These are phyloP conservation scores for Hemitrygon akajei DNA, from an alignment of 2,797 vertebrate genomes.

Conservation along the genomic window DNA sequence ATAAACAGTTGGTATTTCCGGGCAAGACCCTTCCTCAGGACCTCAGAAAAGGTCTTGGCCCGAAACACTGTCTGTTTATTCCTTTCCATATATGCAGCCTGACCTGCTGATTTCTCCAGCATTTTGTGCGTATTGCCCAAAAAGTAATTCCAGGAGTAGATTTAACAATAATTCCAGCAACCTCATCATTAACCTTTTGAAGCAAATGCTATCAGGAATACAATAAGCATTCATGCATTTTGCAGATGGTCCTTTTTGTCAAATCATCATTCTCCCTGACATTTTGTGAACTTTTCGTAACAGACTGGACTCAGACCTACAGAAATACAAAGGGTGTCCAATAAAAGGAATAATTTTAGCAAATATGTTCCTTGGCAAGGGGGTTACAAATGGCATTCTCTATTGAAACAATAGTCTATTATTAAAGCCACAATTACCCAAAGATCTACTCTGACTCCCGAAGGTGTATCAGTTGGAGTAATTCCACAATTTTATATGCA, in stretches of 20 bases:
- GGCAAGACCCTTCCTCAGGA: too few relatives aligned
- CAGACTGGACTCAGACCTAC: background rate
- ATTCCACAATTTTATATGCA: background rate
- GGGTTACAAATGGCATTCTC: background rate
- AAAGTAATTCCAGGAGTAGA: too few relatives aligned
- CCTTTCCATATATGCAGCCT: too few relatives aligned
- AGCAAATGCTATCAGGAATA: background rate
- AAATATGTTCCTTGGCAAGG: background rate
- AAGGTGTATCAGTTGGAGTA: background rate
- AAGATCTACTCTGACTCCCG: background rate
- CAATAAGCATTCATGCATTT: background rate
- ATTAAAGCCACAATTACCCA: background rate
- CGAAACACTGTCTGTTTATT: too few relatives aligned
- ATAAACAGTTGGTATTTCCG: too few relatives aligned
- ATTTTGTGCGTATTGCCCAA: too few relatives aligned
- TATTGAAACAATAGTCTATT: background rate
- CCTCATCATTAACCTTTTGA: background rate
- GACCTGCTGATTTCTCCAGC: too few relatives aligned
- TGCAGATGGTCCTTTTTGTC: too few relatives aligned
- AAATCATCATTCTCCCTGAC: too few relatives aligned
- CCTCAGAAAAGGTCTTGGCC: too few relatives aligned
- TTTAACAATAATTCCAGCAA: background rate
- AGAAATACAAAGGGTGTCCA: background rate
- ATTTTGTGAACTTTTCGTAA: background rate
- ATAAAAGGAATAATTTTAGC: background rate